phyloP scores from a whole-genome alignment of 2,888 invertebrate species.

The Hanleya hanleyi region DNA sequence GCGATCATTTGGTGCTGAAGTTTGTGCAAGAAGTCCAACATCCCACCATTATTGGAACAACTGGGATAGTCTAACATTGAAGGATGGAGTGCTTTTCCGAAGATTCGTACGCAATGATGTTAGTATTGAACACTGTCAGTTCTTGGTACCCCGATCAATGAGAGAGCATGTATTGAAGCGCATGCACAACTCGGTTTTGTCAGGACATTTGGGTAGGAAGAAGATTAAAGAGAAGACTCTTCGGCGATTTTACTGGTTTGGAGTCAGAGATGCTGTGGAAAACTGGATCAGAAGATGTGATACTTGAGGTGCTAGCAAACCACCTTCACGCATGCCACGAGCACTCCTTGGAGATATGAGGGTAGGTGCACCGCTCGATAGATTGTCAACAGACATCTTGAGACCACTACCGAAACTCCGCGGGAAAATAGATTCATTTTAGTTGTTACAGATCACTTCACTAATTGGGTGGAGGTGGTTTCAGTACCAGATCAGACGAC shows the following conservation, averaged over 20 bases:
- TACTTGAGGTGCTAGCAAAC: constrained; percentile 17
- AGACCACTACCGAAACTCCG: constrained; percentile 17
- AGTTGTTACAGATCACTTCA: constrained; percentile 9
- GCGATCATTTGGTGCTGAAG: neutral
- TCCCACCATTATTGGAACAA: neutral
- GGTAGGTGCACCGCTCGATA: constrained; percentile 27
- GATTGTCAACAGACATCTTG: constrained; percentile 25
- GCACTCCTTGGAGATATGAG: constrained; percentile 11
- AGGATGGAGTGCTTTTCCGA: neutral
- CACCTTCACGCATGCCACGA: neutral
- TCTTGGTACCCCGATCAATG: constrained; percentile 1
- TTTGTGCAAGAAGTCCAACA: neutral
- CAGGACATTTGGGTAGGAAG: constrained; percentile 22
- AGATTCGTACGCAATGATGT: neutral
- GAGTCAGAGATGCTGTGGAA: neutral
- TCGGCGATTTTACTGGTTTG: constrained; percentile 22
- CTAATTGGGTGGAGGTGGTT: constrained; percentile 16
- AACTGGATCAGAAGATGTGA: constrained; percentile 11
- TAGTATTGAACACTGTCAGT: neutral
- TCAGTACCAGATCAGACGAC: constrained; percentile 7
- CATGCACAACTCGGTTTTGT: neutral
- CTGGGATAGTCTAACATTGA: constrained; percentile 4
- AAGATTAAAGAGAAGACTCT: neutral
- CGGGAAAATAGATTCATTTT: constrained; percentile 21
- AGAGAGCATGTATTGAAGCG: neutral